These are phyloP conservation scores for Plusia festucae DNA, from an alignment of 2,888 invertebrate genomes.

Conservation along the genomic window DNA sequence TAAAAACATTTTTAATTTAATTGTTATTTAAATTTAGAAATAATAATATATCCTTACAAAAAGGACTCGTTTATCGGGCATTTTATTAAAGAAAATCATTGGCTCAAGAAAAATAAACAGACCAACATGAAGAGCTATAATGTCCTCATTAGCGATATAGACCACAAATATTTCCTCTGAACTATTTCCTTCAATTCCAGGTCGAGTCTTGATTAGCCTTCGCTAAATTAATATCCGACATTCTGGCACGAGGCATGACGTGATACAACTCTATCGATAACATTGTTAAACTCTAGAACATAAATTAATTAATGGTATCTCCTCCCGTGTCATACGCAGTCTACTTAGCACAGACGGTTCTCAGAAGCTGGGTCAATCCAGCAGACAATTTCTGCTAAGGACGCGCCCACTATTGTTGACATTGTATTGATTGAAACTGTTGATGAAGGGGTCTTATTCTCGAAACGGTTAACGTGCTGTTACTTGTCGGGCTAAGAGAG, in stretches of 20 bases:
- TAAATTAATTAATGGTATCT: conserved; percentile 57
- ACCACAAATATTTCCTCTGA: not conserved
- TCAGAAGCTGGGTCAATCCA: conserved; percentile 45
- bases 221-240: conserved; percentile 46
- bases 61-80: too few relatives aligned
- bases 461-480: too few relatives aligned
- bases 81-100: too few relatives aligned
- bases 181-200: conserved; percentile 22
- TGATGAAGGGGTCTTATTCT: too few relatives aligned
- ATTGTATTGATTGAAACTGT: not conserved
- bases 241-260: conserved; percentile 36
- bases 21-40: too few relatives aligned
- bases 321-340: conserved; percentile 47
- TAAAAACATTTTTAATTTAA: too few relatives aligned
- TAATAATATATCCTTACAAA: too few relatives aligned
- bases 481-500: too few relatives aligned
- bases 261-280: conserved; percentile 50
- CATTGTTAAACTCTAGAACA: conserved; percentile 56
- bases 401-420: conserved; percentile 28
- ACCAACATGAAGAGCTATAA: too few relatives aligned
- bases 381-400: conserved; percentile 23
- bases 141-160: not conserved
- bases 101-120: too few relatives aligned
- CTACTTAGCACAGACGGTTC: conserved; percentile 40
- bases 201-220: conserved; percentile 42